A percentile compares a stretch with the other conserved stretches of the same genome.
phyloP scores from a whole-genome alignment of 1,140 invertebrate genomes.

The Orussus abietinus region DNA sequence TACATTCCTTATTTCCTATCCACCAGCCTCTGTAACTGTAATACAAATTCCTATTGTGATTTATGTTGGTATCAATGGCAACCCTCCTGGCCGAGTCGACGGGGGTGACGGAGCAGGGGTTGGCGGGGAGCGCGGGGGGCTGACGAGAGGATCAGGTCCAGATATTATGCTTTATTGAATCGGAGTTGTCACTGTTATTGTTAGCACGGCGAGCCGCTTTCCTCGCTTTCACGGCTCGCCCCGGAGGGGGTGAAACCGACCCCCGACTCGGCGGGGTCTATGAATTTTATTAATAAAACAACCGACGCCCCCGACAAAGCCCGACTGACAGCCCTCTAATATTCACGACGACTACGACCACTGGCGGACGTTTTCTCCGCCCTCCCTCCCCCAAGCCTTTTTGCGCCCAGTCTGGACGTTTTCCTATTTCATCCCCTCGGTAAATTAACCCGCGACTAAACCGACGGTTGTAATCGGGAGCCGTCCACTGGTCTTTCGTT shows the following conservation, averaged over 20 bases:
- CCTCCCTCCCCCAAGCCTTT: too few relatives aligned
- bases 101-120: too few relatives aligned
- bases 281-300: conserved; percentile 39
- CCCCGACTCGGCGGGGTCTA: conserved; percentile 11
- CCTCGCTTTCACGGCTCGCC: conserved; percentile 18
- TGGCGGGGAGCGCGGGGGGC: conserved; percentile 8
- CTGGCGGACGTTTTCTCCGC: conserved; percentile 36
- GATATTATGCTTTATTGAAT: conserved; percentile 47
- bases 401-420: too few relatives aligned
- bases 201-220: too few relatives aligned
- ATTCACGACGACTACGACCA: conserved; percentile 7
- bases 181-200: conserved; percentile 40
- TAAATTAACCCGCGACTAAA: too few relatives aligned
- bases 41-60: conserved; percentile 58
- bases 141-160: conserved; percentile 24
- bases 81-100: conserved; percentile 38
- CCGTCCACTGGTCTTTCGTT: too few relatives aligned
- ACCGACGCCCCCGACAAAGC: conserved; percentile 20
- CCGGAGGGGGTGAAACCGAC: conserved; percentile 10
- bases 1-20: conserved; percentile 57
- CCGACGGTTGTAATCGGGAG: too few relatives aligned
- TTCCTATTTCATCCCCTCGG: too few relatives aligned
- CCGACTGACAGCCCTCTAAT: conserved; percentile 24
- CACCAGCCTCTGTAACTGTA: conserved; percentile 52
- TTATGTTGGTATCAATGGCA: conserved; percentile 55